Percentiles rank a stretch among this genome's conserved stretches.
phyloP scores from a whole-genome alignment of 2,888 invertebrate species.

The Acanthosepion pharaonis region DNA sequence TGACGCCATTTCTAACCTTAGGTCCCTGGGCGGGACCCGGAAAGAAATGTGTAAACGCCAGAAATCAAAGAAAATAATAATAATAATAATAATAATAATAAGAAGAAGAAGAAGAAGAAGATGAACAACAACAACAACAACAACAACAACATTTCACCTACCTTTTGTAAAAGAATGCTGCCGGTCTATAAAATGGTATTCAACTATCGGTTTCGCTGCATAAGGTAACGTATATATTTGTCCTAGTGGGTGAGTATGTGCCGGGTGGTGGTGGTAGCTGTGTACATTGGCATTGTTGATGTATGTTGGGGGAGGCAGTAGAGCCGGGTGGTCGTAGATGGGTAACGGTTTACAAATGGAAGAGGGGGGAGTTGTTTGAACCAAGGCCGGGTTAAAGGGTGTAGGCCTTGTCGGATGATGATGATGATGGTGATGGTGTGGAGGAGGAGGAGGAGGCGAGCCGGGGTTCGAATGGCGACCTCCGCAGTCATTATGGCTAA shows the following conservation, averaged over 20 bases:
- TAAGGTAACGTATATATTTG: constrained; percentile 33
- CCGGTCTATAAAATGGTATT: constrained; percentile 23
- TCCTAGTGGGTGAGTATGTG: neutral
- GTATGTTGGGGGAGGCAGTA: neutral
- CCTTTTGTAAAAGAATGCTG: constrained; percentile 36
- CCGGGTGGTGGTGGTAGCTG: constrained; percentile 36
- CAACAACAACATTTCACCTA: neutral
- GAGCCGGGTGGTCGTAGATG: neutral
- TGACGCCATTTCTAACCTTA: too few species aligned
- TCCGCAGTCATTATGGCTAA: neutral
- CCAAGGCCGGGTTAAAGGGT: neutral
- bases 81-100: too few species aligned
- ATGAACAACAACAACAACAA: too few species aligned
- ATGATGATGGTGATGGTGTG: neutral
- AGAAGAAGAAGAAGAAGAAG: neutral
- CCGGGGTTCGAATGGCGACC: neutral
- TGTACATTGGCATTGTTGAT: neutral
- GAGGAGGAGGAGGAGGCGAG: neutral
- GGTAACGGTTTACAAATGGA: neutral
- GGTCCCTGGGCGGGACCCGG: too few species aligned
- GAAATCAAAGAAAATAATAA: too few species aligned
- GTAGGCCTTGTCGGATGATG: constrained; percentile 14
- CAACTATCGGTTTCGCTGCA: neutral
- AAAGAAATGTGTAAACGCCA: too few species aligned
- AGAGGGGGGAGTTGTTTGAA: neutral